Conservation (phyloP, 2,113 vertebrate genomes). For the Phyllostomus hastatus region DNA sequence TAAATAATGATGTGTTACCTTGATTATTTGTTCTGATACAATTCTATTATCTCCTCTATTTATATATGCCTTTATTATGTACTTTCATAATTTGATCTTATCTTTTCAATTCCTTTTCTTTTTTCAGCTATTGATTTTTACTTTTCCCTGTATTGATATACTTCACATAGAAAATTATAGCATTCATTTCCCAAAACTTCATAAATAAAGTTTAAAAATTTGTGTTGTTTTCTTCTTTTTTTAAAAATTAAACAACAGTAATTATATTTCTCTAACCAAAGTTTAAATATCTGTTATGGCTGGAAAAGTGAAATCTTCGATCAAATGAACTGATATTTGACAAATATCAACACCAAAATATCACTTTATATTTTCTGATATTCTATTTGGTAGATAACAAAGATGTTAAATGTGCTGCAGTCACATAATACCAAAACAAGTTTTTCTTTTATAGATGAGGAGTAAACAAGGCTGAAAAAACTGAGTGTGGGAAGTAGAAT, state of each 20-base stretch:
- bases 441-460: not conserved
- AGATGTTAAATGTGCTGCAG: not conserved
- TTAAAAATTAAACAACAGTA: not conserved
- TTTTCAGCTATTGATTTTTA: slow-evolving; percentile 1
- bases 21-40: slow-evolving; percentile 30
- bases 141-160: not conserved
- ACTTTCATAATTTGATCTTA: not conserved
- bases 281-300: not conserved
- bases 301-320: not conserved
- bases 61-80: not conserved
- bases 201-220: not conserved
- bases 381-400: not conserved
- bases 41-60: not conserved
- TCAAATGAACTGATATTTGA: not conserved
- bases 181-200: not conserved
- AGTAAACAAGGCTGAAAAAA: not conserved
- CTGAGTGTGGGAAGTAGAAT: not conserved
- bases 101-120: not conserved
- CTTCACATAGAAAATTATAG: not conserved
- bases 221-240: no score
- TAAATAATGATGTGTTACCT: slow-evolving; percentile 48
- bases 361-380: not conserved
- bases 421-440: not conserved
- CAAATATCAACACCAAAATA: not conserved
- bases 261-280: not conserved